Evolutionary conservation across 2,888 invertebrate genomes (phyloP), one percentile per base, ranked within the genome.

Genomic region (Sisyra nigra): DNA sequence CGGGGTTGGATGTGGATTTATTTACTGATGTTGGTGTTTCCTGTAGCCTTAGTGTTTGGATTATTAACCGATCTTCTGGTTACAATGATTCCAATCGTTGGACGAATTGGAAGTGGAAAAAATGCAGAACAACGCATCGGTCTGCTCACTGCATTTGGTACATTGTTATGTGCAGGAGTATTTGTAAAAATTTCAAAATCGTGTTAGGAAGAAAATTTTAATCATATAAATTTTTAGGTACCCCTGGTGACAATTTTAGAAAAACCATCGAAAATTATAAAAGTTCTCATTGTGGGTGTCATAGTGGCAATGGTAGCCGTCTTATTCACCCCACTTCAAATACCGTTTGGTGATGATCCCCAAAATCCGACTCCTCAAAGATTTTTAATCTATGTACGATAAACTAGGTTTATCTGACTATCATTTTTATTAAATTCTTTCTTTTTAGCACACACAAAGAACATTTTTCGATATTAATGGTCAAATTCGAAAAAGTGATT

Each of bases 261-360:
- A 44, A 50, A 55, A 40, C 51, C 53, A 11, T 50, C 48, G 42
- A 51, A 53, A 40, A 49, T 55, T 8, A 46, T 56, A 10, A 40
- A 47, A 6, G 46, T 48, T 24, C 44, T 61, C 37, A 48, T 48
- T n/a, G 41, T 43, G 2, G 37, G 54, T n/a, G 60, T 59, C 49
- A 9, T 55, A 19, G 40, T 51, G 35, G 53, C 53, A 38, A 46
- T 71, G 30, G 57, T 65, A 52, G 52, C 69, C 56, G 59, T 78
- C 34, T 59, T 71, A 46, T 63, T 74, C 44, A 77, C 80, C 30
- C 72, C 73, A 40, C 61, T 78, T 44, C 79, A 80, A 36, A 76
- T 77, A 57, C 79, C 85, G 1, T 87, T 83, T 61, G 72, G 71
- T 50, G 72, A 70, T 15, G 66, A 74, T 53, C 55, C 60, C 2